phyloP scores from a whole-genome alignment of 30 jellyfish, hydroid and myxozoan species.

The Hydra vulgaris region DNA sequence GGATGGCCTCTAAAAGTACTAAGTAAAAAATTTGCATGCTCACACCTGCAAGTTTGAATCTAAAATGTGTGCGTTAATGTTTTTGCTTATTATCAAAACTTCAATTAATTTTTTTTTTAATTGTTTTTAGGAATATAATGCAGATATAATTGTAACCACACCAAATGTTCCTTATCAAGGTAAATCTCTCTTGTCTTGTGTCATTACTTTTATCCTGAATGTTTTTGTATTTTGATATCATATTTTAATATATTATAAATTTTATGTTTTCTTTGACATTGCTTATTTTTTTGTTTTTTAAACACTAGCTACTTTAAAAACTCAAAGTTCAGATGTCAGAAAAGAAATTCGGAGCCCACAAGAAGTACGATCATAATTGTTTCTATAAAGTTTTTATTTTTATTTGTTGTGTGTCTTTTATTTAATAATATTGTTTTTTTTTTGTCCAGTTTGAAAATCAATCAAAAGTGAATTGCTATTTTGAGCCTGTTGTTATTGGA shows the following conservation, averaged over 20 bases:
- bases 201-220: not conserved
- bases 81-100: no score
- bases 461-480: conserved; percentile 23
- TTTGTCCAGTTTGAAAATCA: conserved; percentile 58
- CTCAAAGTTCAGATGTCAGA: not conserved
- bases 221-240: not conserved
- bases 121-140: conserved; percentile 53
- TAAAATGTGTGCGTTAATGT: no score
- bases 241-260: no score
- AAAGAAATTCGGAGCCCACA: conserved; percentile 38
- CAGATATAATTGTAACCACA: conserved; percentile 70
- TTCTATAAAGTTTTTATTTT: conserved; percentile 21
- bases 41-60: no score
- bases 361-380: conserved; percentile 45
- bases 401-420: not conserved
- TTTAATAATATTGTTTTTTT: not conserved
- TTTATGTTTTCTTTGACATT: not conserved
- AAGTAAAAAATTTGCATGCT: no score
- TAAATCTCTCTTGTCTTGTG: no score
- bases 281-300: not conserved
- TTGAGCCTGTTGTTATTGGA: conserved; percentile 80
- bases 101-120: not conserved
- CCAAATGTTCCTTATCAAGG: conserved; percentile 94
- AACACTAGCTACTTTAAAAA: not conserved
- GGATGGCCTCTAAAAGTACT: no score